A percentile compares a stretch with the other conserved stretches of the same genome.
Evolutionary conservation across 53 echinoderm and acorn worm species (phyloP).

Genomic region (Pentamera pediparva): DNA sequence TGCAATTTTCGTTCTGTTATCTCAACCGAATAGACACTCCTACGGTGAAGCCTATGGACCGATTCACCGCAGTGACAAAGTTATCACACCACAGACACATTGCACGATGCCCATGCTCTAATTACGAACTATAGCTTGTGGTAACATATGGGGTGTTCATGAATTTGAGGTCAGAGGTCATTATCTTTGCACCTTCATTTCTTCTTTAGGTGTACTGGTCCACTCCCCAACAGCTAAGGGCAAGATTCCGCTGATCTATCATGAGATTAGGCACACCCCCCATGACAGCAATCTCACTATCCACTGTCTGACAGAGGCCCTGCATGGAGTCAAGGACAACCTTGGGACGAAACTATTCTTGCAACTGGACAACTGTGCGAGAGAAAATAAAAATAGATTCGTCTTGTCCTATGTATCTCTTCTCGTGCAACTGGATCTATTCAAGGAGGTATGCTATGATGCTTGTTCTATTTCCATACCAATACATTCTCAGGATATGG

Average conservation of each 20-base stretch:
- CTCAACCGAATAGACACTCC: no score
- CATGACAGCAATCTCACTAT: constrained; percentile 25
- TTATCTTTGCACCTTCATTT: no score
- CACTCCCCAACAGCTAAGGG: neutral
- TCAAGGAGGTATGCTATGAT: neutral
- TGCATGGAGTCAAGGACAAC: neutral
- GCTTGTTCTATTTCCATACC: neutral
- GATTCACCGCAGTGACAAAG: no score
- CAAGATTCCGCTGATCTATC: constrained; percentile 2
- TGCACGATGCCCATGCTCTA: no score
- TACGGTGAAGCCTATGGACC: no score
- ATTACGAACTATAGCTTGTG: no score
- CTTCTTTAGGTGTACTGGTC: constrained; percentile 1
- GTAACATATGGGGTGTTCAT: no score
- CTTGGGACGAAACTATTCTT: constrained; percentile 27
- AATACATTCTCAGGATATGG: no score
- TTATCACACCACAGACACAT: no score
- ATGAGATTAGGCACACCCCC: constrained; percentile 5
- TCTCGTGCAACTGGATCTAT: constrained; percentile 4
- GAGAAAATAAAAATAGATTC: constrained; percentile 30
- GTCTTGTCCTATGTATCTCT: neutral
- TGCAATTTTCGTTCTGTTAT: no score
- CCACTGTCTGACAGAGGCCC: constrained; percentile 4
- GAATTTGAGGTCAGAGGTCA: no score
- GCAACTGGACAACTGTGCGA: constrained; percentile 20